Evolutionary conservation across 2,888 invertebrate genomes (phyloP), one percentile per base, ranked within the genome.

Genomic region (Ophion slaviceki): DNA sequence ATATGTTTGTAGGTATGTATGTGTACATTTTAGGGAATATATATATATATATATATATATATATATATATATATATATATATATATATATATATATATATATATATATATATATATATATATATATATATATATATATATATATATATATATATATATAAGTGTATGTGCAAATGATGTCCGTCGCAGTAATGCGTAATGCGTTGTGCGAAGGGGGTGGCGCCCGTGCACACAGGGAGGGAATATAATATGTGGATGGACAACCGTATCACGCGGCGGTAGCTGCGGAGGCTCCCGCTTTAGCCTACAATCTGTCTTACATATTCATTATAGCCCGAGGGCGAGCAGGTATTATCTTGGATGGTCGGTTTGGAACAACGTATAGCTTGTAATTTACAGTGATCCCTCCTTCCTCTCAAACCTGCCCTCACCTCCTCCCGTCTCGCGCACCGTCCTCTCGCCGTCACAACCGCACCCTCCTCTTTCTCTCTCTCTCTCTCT

Each of bases 291-390:
- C 92, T 93, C 91, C 91, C 93, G 87, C 93, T 93, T 93, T 93
- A 93, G 93, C 91, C 93, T 93, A 93, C 93, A 94, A 93, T 93
- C 93, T 93, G 93, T 93, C 93, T 93, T 94, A 93, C 94, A 93
- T 94, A 94, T 94, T 94, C 94, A 94, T 94, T 94, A 93, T 93
- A 91, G 93, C 93, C 93, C 88, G 90, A 91, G 94, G 93, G 92
- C 91, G 92, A 93, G 91, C 92, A 89, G 92, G 93, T 93, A 94
- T 94, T 94, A 94, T 93, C 93, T 93, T 92, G 93, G 93, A 93
- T 92, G 92, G 93, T 92, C 91, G 92, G 92, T 93, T 93, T 92
- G 91, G 90, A 91, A 92, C 92, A 92, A 91, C 92, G 92, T 92
- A 92, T 91, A 93, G 92, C 93, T 93, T 93, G 93, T 93, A 93